Evolutionary conservation across 1,140 invertebrate genomes (phyloP), one percentile per base, ranked within the genome.

Genomic region (Sitodiplosis mosellana): DNA sequence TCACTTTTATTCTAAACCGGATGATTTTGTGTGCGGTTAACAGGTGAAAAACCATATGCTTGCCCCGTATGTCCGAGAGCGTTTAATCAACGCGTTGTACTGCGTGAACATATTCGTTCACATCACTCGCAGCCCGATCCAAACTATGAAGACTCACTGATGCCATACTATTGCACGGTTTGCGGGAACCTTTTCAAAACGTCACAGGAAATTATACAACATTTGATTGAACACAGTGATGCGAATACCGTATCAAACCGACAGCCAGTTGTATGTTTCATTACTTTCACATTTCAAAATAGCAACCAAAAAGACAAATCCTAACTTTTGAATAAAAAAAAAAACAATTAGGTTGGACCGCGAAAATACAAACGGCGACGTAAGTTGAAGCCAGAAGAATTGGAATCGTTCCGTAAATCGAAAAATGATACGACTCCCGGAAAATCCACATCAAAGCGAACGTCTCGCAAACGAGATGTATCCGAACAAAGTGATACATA

Each of bases 31-130:
- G 27, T 27, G 3, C 27, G 27, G 10, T 5, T 27, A 27, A 48
- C 49, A 70, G 68, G 88, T 11, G 87, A 91, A 57, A 98, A 98
- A 66, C 89, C 92, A 14, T 96, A 93, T 64, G 83, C 81, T 33
- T 99, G 95, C 61, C 81, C 87, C n/a, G 81, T 92, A 38, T 99
- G 95, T 64, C 82, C 80, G 11, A 74, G 82, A 44, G 82, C 83
- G 20, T 87, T 86, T 56, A 87, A 87, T 70, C 83, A 86, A 60
- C 74, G 83, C 55, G 82, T 87, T 2, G 83, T 86, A 22, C 61
- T 87, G 15, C 69, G 83, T 17, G 83, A 86, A 57, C 83, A 86
- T 55, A 82, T 87, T 17, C 71, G 83, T 38, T 82, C 81, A 15
- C 83, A 87, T 63, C 83, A 87, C 62, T 85, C 82, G 1, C 81